Conservation (phyloP, 2,113 vertebrate genomes). For the Pygoscelis antarcticus region DNA sequence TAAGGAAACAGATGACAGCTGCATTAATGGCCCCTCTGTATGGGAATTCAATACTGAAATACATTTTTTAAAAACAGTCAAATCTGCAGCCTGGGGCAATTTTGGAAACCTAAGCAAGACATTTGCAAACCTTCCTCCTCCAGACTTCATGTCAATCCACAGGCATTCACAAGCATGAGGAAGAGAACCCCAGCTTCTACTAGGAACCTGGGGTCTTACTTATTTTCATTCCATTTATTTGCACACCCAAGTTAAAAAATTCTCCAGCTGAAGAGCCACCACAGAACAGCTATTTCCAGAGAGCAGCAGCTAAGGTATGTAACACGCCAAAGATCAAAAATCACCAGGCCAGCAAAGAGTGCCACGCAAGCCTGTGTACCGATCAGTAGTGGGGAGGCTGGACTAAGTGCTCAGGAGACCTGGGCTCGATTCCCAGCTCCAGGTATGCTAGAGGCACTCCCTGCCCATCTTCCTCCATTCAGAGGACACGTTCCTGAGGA, state of each 20-base stretch:
- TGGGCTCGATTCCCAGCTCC: background rate
- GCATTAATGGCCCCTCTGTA: background rate
- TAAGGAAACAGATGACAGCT: background rate
- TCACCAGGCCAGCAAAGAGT: background rate
- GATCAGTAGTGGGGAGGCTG: background rate
- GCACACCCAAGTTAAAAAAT: background rate
- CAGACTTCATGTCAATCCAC: background rate
- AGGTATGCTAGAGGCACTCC: background rate
- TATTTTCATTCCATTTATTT: background rate
- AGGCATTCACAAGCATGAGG: background rate
- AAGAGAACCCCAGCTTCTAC: background rate
- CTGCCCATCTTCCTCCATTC: background rate
- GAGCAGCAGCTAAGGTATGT: background rate
- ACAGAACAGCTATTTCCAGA: background rate
- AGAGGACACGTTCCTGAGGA: fast-evolving
- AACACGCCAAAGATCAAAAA: background rate
- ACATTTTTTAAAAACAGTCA: background rate
- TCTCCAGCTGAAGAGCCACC: background rate
- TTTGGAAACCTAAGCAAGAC: background rate
- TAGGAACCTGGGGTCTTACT: background rate
- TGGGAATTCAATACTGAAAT: background rate
- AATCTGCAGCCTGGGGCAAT: background rate
- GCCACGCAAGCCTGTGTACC: background rate
- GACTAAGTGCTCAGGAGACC: background rate
- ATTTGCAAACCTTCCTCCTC: background rate